Evolutionary conservation across 1,140 invertebrate genomes (phyloP).

Genomic region (Papilio xuthus): DNA sequence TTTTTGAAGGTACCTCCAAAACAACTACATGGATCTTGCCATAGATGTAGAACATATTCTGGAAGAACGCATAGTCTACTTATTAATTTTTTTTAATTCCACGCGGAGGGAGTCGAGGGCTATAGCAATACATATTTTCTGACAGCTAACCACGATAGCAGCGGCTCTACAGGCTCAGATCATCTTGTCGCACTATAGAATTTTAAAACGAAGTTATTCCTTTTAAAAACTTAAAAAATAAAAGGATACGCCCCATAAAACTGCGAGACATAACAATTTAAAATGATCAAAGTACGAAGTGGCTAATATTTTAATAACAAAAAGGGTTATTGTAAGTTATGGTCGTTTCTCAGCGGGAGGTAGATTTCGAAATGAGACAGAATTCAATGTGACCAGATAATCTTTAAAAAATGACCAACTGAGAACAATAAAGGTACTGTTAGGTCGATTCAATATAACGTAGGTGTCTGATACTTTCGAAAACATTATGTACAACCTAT

Average conservation of each 20-base stretch:
- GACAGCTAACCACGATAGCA: too few relatives aligned
- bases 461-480: not conserved
- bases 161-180: too few relatives aligned
- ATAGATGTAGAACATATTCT: too few relatives aligned
- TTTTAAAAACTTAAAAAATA: not conserved
- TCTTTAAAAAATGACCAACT: slow-evolving; percentile 33
- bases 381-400: slow-evolving; percentile 24
- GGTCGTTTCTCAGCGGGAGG: not conserved
- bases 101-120: too few relatives aligned
- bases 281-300: not conserved
- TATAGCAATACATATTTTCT: too few relatives aligned
- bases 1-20: too few relatives aligned
- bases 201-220: not conserved
- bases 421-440: slow-evolving; percentile 18
- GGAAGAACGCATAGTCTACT: too few relatives aligned
- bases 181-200: not conserved
- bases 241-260: slow-evolving; percentile 1
- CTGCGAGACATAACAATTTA: slow-evolving; percentile 4
- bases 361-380: not conserved
- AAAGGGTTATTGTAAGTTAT: slow-evolving; percentile 2
- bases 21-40: too few relatives aligned
- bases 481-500: not conserved
- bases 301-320: slow-evolving; percentile 4
- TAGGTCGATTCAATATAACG: not conserved
- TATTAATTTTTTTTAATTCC: too few relatives aligned